Conservation (phyloP, 2,888 invertebrate genomes). For the Exocentrus adspersus region DNA sequence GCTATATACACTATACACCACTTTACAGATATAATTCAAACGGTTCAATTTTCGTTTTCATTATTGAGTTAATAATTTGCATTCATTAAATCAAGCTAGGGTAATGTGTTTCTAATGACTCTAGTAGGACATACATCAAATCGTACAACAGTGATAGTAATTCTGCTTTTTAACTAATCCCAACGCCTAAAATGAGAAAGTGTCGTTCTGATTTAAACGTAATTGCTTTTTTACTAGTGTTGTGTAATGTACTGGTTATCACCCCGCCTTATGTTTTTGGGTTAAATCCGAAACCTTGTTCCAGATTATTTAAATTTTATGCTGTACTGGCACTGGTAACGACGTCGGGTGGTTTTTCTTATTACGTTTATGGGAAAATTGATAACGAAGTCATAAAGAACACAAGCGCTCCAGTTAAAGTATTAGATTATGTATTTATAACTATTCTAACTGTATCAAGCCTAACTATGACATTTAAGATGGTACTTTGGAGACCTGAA, state of each 20-base stretch:
- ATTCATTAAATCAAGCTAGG: no score
- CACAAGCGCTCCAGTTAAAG: background rate
- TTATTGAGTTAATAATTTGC: no score
- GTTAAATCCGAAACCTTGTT: background rate
- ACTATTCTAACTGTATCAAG: background rate
- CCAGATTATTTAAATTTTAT: background rate
- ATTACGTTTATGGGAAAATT: background rate
- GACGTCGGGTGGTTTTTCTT: background rate
- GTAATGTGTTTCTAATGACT: no score
- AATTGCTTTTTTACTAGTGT: constrained; percentile 13
- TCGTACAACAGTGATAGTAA: no score
- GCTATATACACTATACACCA: no score
- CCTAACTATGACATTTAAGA: background rate
- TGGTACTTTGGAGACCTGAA: background rate
- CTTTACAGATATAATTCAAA: no score
- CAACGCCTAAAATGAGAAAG: no score
- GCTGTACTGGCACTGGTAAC: background rate
- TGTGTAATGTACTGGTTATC: background rate
- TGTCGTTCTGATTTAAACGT: background rate
- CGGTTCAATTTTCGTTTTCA: no score
- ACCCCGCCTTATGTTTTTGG: background rate
- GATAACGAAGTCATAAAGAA: background rate
- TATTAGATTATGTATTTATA: background rate
- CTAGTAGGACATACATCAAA: no score
- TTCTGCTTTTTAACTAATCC: no score